phyloP scores from a whole-genome alignment of 2,797 vertebrate species.

The Macroramphosus scolopax region DNA sequence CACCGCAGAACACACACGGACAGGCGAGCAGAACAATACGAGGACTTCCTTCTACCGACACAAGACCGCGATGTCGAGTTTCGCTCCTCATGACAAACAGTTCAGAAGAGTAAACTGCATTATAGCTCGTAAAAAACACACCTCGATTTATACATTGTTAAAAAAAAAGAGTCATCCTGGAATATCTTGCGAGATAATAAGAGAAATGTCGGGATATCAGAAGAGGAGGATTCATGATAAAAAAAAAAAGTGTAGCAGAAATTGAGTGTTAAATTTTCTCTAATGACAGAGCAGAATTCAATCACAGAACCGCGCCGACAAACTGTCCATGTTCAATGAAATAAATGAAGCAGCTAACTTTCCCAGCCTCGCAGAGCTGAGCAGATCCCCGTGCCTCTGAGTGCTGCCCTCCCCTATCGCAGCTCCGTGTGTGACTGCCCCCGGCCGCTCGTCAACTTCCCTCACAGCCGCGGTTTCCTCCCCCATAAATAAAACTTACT shows the following conservation, averaged over 20 bases:
- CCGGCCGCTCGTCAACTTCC: slow-evolving; percentile 61
- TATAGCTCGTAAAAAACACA: too few species aligned
- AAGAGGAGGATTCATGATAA: slow-evolving; percentile 1
- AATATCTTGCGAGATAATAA: too few species aligned
- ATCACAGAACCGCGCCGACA: not conserved
- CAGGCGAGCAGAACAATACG: too few species aligned
- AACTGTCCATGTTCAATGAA: slow-evolving; percentile 35
- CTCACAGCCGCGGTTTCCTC: slow-evolving; percentile 62
- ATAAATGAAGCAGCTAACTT: slow-evolving; percentile 66
- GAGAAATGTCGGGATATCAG: slow-evolving; percentile 12
- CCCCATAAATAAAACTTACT: slow-evolving; percentile 87
- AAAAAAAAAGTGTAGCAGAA: slow-evolving; percentile 1
- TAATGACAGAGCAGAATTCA: not conserved
- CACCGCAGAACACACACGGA: too few species aligned
- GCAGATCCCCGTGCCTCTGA: slow-evolving; percentile 44
- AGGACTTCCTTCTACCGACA: not conserved
- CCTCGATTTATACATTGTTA: too few species aligned
- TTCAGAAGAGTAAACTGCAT: too few species aligned
- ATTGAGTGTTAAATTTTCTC: not conserved
- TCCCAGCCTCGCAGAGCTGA: slow-evolving; percentile 54
- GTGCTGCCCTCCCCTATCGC: slow-evolving; percentile 49
- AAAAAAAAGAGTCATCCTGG: too few species aligned
- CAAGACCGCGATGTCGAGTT: too few species aligned
- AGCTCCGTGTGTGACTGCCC: slow-evolving; percentile 64
- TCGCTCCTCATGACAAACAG: too few species aligned